Base-by-base conservation (phyloP, 2,888 invertebrate genomes). In the Siphlonurus alternatus region DNA sequence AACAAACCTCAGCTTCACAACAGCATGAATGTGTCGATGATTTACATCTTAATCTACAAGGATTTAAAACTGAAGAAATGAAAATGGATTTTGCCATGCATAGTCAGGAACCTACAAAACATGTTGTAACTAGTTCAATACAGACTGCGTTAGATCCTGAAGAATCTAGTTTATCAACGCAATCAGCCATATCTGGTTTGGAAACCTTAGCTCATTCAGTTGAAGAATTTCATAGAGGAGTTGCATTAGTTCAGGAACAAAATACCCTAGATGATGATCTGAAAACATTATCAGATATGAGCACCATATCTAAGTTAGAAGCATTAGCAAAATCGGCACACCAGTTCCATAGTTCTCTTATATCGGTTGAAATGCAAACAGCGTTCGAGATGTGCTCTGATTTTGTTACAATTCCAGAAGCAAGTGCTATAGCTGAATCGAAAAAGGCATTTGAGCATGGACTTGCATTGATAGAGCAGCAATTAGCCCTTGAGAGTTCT, bases 171-270 rank as follows among this genome's bases (percentile, higher is more conserved):
- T 63, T 76, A 0, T 73, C 76, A 0, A 74, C 76, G 3, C 63
- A 66, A 66, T 53, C 67, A 63, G 65, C 56, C 18, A 66, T 66
- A 2, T 72, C 71, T 0, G 71, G 73, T 61, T 69, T 71, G 0
- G 67, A 70, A 53, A 74, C 76, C 68, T 38, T 69, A 1, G 66
- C 70, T 1, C 75, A 74, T 24, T 76, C 80, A 7, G 77, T 80
- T 54, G 79, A 79, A 73, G 78, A 79, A 67, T 72, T 80, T 53
- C 79, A 80, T 72, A 72, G 73, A 54, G 63, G 63, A 2, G 61
- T 67, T n/a, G 67, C 65, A 25, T 54, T 51, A 18, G 61, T 67
- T 54, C 65, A 64, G n/a, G 62, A 67, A n/a, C 65, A 65, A 63
- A 61, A 53, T 19, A 24, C 63, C 3, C 25, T 60, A 15, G 65